A percentile compares a stretch with the other conserved stretches of the same genome.
Conservation (phyloP, 1,140 invertebrate species). For the Sesamia nonagrioides region DNA sequence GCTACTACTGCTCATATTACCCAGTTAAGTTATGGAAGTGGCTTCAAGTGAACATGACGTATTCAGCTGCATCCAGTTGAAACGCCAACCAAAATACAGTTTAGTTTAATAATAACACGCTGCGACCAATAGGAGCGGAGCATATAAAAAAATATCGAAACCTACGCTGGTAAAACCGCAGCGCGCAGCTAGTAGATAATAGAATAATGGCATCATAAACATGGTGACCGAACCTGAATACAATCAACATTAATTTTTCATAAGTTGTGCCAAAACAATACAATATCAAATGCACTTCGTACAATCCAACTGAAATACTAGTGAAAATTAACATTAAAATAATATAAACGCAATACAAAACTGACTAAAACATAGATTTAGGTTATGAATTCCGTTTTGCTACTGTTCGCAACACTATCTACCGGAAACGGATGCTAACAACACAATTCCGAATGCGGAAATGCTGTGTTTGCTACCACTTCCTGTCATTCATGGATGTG, state of each 20-base stretch:
- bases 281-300: conserved; percentile 1
- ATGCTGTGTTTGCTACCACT: conserved; percentile 53
- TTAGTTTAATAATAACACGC: too few species aligned
- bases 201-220: neutral
- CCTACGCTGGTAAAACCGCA: too few species aligned
- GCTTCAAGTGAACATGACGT: too few species aligned
- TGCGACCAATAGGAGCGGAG: too few species aligned
- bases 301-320: neutral
- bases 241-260: neutral
- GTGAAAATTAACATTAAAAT: conserved; percentile 35
- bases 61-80: too few species aligned
- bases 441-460: conserved; percentile 51
- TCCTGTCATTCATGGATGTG: conserved; percentile 52
- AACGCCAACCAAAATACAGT: too few species aligned
- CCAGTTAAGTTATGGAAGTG: too few species aligned
- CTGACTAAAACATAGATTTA: conserved; percentile 37
- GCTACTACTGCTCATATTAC: too few species aligned
- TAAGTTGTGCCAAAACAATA: neutral
- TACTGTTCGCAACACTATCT: conserved; percentile 37
- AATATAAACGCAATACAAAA: conserved; percentile 21
- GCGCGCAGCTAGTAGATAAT: too few species aligned
- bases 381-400: conserved; percentile 35
- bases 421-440: conserved; percentile 51
- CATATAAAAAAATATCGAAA: too few species aligned
- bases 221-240: neutral